Evolutionary conservation across 1,140 invertebrate species (phyloP).

Genomic region (Thaumetopoea pityocampa): DNA sequence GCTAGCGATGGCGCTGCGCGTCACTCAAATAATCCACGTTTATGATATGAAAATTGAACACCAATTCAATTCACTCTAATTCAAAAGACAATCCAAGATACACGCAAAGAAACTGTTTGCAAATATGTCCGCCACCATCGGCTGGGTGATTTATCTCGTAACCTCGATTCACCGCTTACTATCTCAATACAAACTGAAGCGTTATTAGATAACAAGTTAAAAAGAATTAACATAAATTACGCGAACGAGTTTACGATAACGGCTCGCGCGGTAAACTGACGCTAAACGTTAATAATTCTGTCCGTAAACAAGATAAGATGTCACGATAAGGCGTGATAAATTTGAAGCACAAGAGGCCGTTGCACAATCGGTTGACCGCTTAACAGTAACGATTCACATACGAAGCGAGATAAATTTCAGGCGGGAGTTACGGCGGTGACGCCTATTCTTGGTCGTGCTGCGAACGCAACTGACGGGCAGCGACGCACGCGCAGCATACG

Average conservation of each 20-base stretch:
- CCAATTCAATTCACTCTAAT: too few relatives aligned
- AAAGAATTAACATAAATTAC: constrained; percentile 21
- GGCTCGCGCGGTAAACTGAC: constrained; percentile 27
- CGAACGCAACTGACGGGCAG: constrained; percentile 58
- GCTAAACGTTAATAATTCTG: constrained; percentile 19
- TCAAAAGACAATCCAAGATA: constrained; percentile 1
- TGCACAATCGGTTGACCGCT: constrained; percentile 36
- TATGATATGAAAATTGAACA: too few relatives aligned
- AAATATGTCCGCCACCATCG: constrained; percentile 13
- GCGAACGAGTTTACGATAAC: constrained; percentile 28
- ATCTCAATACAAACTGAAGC: constrained; percentile 18
- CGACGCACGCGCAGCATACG: constrained; percentile 53
- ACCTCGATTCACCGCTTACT: constrained; percentile 19
- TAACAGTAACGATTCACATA: constrained; percentile 18
- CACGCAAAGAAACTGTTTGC: constrained; percentile 6
- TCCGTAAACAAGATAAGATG: constrained; percentile 26
- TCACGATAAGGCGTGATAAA: constrained; percentile 21
- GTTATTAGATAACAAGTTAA: constrained; percentile 21
- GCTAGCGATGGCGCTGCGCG: constrained; percentile 66
- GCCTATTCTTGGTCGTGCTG: constrained; percentile 62
- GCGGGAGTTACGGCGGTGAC: constrained; percentile 36
- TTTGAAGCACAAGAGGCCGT: constrained; percentile 24
- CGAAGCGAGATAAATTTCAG: constrained; percentile 22
- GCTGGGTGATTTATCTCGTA: constrained; percentile 20
- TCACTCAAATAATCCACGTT: constrained; percentile 50